Percentiles rank a stretch among this genome's conserved stretches.
Evolutionary conservation across 2,113 vertebrate genomes (phyloP).

Genomic region (Xiphophorus hellerii): DNA sequence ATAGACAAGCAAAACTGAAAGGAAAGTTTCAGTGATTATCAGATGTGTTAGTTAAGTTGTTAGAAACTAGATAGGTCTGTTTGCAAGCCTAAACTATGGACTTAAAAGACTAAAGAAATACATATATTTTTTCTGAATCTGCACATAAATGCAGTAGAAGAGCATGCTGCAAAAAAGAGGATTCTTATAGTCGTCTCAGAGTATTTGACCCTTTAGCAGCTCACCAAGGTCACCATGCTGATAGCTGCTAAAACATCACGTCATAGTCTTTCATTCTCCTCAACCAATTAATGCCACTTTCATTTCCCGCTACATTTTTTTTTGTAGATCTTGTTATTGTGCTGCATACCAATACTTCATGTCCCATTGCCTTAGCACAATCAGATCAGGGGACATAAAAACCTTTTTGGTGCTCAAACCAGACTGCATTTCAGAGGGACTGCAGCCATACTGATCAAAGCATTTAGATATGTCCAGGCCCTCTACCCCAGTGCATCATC

Average conservation of each 20-base stretch:
- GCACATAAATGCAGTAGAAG: too few relatives aligned
- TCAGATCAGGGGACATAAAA: conserved; percentile 62
- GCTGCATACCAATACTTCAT: conserved; percentile 27
- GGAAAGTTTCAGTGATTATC: too few relatives aligned
- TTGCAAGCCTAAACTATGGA: too few relatives aligned
- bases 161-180: too few relatives aligned
- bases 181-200: conserved; percentile 8
- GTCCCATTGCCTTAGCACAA: conserved; percentile 37
- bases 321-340: conserved; percentile 38
- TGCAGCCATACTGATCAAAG: conserved; percentile 73
- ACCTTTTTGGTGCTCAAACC: conserved; percentile 56
- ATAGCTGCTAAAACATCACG: conserved; percentile 31
- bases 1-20: too few relatives aligned
- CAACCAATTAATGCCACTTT: conserved; percentile 68
- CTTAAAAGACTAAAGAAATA: too few relatives aligned
- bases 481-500: conserved; percentile 61
- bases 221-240: conserved; percentile 36
- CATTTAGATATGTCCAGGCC: conserved; percentile 63
- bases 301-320: conserved; percentile 43
- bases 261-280: conserved; percentile 50
- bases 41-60: too few relatives aligned
- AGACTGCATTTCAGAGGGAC: conserved; percentile 66
- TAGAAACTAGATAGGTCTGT: too few relatives aligned
- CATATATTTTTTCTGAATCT: too few relatives aligned
- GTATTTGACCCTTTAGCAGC: conserved; percentile 34